Evolutionary conservation across 2,797 vertebrate genomes (phyloP).

Genomic region (Enteromius mattozi): DNA sequence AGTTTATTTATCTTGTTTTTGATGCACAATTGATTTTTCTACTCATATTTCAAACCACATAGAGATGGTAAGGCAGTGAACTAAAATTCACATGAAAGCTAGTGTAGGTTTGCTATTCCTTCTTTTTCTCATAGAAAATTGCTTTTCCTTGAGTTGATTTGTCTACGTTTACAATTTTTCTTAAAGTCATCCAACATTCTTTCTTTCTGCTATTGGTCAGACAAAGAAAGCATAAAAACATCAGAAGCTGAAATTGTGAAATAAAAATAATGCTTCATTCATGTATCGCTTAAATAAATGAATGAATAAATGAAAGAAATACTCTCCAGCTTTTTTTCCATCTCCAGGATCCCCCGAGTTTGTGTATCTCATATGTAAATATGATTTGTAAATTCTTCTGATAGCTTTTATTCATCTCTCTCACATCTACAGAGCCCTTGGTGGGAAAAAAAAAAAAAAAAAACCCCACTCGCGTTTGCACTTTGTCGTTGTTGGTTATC

Average conservation of each 20-base stretch:
- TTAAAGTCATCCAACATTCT: background rate
- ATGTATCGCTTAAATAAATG: background rate
- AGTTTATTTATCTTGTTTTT: background rate
- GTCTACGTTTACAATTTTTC: background rate
- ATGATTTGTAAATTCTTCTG: background rate
- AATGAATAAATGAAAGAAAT: background rate
- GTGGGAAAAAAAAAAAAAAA: background rate
- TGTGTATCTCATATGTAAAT: background rate
- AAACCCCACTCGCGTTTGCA: background rate
- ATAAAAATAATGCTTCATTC: background rate
- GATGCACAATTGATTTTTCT: background rate
- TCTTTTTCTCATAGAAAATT: background rate
- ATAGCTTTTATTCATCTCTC: background rate
- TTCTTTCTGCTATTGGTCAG: background rate
- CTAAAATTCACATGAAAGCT: background rate
- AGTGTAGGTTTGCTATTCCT: background rate
- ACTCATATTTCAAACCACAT: background rate
- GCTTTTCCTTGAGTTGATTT: background rate
- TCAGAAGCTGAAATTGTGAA: background rate
- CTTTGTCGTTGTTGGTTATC: slow-evolving; percentile 3
- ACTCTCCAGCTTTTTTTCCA: background rate
- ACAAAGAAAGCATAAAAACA: background rate
- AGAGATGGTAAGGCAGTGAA: background rate
- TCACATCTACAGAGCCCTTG: background rate
- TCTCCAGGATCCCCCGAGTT: background rate